Evolutionary conservation across 2,888 invertebrate species (phyloP), one percentile per base, ranked within the genome.

Genomic region (Candidula unifasciata): DNA sequence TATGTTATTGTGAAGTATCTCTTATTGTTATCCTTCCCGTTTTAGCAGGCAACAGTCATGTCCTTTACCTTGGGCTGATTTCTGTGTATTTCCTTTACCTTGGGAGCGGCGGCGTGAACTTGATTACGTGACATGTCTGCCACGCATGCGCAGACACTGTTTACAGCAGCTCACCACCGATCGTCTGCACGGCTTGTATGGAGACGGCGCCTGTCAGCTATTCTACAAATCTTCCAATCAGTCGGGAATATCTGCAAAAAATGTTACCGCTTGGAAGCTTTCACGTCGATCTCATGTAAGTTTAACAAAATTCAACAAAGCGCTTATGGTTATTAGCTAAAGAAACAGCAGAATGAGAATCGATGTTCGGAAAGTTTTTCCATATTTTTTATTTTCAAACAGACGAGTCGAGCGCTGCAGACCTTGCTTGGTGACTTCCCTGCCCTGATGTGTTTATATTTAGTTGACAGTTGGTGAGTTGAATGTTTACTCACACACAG

Each of bases 281-380:
- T 74, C 74, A 74, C 8, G 33, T 54, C 30, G 74, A 74, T 54
- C 74, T 74, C 74, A 74, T 54, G 74, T 74, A 74, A 18, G 74
- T 30, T 74, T 74, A n/a, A n/a, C 2, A 37, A 44, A 44, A 6
- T 44, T 6, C 6, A 44, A 44, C 44, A 44, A 44, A 44, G 13
- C 44, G 13, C 8, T 44, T 44, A 44, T 44, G 44, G 44, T 44
- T 44, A 44, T 44, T 44, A 44, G 44, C 44, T 44, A 44, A 44
- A 44, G 44, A 44, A 44, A 44, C 44, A 6, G 44, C n/a, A 44
- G 13, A 44, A 6, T 44, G 44, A 1, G 8, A 1, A 44, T 44
- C 44, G 44, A 44, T 44, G 44, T 44, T 44, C 44, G 6, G 44
- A 44, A 44, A 44, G 44, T 6, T 44, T 44, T 44, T 44, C n/a